Conservation (phyloP, 2,113 vertebrate species). For the Ceyx melanurus region DNA sequence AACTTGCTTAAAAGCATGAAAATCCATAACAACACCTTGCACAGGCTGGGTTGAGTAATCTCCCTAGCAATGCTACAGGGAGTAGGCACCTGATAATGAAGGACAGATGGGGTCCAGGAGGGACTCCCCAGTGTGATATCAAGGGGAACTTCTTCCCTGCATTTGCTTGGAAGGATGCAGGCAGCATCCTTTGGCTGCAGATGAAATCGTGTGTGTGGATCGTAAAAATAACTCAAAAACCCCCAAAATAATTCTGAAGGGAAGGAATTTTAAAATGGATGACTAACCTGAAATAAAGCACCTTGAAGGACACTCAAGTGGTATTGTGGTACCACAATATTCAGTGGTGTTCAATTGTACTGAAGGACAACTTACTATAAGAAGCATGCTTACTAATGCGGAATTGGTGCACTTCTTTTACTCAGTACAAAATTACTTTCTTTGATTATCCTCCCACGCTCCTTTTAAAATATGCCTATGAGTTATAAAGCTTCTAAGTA, state of each 20-base stretch:
- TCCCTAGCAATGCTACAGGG: not conserved
- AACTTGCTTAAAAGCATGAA: not conserved
- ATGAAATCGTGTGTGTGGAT: not conserved
- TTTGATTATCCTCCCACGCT: conserved; percentile 69
- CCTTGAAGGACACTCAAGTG: not conserved
- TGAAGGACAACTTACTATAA: conserved; percentile 64
- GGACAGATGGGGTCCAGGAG: not conserved
- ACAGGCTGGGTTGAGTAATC: not conserved
- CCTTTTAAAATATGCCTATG: conserved; percentile 63
- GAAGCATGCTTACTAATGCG: conserved; percentile 20
- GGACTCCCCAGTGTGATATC: too few species aligned
- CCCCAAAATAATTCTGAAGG: not conserved
- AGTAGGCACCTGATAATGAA: not conserved
- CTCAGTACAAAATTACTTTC: conserved; percentile 59
- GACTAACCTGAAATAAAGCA: conserved; percentile 54
- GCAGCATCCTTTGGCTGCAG: not conserved
- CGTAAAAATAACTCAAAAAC: conserved; percentile 48
- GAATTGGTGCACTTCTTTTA: conserved; percentile 58
- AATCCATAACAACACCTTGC: not conserved
- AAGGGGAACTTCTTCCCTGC: not conserved
- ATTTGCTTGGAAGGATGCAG: not conserved
- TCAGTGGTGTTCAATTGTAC: not conserved
- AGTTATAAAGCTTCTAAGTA: conserved; percentile 61
- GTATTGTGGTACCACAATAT: not conserved
- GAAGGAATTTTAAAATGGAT: conserved; percentile 45